These are phyloP conservation scores for Anthopleura sola DNA, from an alignment of 64 coral and sea anemone genomes.

Conservation along the genomic window DNA sequence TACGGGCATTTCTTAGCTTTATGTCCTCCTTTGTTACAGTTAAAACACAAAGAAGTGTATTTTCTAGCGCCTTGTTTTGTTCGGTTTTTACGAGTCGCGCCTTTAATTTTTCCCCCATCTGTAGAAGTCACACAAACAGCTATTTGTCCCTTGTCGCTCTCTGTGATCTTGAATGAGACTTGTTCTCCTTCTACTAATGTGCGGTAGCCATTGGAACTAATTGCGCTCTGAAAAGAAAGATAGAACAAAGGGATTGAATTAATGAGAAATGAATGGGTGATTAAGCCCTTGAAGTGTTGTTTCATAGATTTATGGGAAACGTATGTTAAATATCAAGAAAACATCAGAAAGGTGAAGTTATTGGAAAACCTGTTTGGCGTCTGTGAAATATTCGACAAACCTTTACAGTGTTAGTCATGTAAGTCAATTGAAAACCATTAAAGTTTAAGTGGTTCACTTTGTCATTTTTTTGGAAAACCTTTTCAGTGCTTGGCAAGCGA, in stretches of 20 bases:
- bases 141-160: constrained; percentile 74
- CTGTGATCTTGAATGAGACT: constrained; percentile 63
- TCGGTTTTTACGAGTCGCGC: constrained; percentile 54
- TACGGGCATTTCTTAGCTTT: constrained; percentile 79
- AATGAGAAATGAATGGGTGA: not conserved
- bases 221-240: constrained; percentile 63
- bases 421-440: not conserved
- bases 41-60: constrained; percentile 79
- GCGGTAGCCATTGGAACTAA: constrained; percentile 76
- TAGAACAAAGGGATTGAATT: not conserved
- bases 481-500: not conserved
- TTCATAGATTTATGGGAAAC: too few species aligned
- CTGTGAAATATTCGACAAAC: not conserved
- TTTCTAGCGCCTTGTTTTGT: constrained; percentile 79
- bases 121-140: constrained; percentile 72
- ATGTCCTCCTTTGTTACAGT: constrained; percentile 78
- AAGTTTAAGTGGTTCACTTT: not conserved
- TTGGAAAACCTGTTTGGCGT: not conserved
- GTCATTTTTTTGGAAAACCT: not conserved
- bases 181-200: constrained; percentile 76
- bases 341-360: too few species aligned
- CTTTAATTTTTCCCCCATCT: constrained; percentile 52
- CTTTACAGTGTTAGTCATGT: not conserved
- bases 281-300: too few species aligned
- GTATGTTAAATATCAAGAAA: too few species aligned